Evolutionary conservation across 2,888 invertebrate genomes (phyloP).

Genomic region (Eupithecia pulchellata): DNA sequence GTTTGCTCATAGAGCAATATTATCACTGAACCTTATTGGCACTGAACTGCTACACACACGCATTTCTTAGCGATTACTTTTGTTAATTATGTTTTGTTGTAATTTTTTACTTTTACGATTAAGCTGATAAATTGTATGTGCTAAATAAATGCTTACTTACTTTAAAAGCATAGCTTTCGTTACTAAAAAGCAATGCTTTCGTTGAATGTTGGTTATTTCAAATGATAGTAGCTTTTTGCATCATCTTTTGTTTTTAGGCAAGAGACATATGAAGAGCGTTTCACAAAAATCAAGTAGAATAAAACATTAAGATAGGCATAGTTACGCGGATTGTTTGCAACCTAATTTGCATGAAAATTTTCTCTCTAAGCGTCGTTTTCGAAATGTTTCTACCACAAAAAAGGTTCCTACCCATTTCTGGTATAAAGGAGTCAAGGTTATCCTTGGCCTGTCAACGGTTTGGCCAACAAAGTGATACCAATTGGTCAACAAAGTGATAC

Average conservation of each 20-base stretch:
- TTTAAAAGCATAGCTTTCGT: too few relatives aligned
- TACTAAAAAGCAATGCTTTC: neutral
- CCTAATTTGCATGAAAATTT: neutral
- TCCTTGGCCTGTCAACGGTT: neutral
- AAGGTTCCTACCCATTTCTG: constrained; percentile 1
- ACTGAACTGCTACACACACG: too few relatives aligned
- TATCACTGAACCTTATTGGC: too few relatives aligned
- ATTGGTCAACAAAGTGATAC: constrained; percentile 7
- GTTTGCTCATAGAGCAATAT: too few relatives aligned
- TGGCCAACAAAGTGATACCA: neutral
- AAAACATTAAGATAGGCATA: neutral
- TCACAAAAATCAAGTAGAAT: neutral
- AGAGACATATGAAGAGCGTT: neutral
- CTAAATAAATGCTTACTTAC: too few relatives aligned
- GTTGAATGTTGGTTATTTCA: neutral
- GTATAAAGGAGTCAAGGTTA: constrained; percentile 9
- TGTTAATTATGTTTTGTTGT: too few relatives aligned
- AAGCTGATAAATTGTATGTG: too few relatives aligned
- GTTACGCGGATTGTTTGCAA: neutral
- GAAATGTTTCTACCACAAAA: neutral
- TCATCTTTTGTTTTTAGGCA: neutral
- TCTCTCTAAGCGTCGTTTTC: neutral
- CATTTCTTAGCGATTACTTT: too few relatives aligned
- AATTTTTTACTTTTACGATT: too few relatives aligned
- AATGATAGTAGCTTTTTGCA: neutral